Conservation (phyloP, 2,113 vertebrate species). For the Gymnogyps californianus region DNA sequence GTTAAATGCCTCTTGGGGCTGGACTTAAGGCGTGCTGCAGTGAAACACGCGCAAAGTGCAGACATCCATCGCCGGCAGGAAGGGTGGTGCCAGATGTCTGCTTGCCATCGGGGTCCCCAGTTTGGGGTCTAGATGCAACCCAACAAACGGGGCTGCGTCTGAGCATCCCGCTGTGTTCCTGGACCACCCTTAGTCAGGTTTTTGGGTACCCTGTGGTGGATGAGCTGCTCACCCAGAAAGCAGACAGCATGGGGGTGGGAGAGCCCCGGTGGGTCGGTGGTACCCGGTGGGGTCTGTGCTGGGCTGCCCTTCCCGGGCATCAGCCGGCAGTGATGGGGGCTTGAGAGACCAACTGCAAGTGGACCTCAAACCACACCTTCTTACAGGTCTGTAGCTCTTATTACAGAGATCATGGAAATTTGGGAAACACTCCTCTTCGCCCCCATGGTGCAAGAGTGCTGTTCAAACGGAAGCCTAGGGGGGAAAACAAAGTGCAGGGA, state of each 20-base stretch:
- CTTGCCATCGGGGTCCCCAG: not conserved
- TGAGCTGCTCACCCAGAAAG: not conserved
- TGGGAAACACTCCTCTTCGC: accelerated
- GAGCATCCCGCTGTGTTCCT: not conserved
- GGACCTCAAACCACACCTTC: too few species aligned
- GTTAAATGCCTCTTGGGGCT: not conserved
- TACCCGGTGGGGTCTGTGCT: not conserved
- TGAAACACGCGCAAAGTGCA: accelerated
- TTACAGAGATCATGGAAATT: not conserved
- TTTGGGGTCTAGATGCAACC: not conserved
- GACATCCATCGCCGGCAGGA: not conserved
- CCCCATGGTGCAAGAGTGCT: not conserved
- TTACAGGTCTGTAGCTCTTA: not conserved
- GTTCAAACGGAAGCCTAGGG: not conserved
- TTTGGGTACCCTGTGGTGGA: not conserved
- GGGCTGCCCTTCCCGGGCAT: not conserved
- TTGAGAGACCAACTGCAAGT: not conserved
- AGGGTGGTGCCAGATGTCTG: not conserved
- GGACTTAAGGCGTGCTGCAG: not conserved
- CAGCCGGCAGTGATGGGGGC: too few species aligned
- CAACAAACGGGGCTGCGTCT: accelerated
- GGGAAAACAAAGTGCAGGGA: not conserved
- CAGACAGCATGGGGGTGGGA: not conserved
- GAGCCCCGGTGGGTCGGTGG: accelerated
- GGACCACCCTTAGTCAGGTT: not conserved